These are phyloP conservation scores for Urophycis tenuis DNA, from an alignment of 2,797 vertebrate species.

Conservation along the genomic window DNA sequence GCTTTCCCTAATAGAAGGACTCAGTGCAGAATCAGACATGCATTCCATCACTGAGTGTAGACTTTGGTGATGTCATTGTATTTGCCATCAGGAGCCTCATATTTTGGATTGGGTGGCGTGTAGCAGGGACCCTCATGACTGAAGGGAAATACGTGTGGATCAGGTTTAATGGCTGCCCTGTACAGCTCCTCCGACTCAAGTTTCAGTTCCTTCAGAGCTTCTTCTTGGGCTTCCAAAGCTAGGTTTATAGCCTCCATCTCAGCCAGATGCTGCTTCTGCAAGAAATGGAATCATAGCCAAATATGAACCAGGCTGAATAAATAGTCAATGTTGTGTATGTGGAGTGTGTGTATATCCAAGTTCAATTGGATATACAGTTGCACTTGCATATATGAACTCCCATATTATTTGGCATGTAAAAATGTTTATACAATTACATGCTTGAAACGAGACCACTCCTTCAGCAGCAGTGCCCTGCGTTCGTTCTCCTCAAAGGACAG, in stretches of 20 bases:
- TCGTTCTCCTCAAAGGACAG: slow-evolving; percentile 79
- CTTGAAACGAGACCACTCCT: slow-evolving; percentile 83
- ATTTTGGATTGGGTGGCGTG: slow-evolving; percentile 72
- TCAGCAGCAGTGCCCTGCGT: slow-evolving; percentile 78
- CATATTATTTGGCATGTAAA: no score
- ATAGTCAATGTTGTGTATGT: background rate
- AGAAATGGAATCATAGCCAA: slow-evolving; percentile 17
- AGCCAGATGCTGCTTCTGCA: slow-evolving; percentile 69
- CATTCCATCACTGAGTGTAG: slow-evolving; percentile 75
- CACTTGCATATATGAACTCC: no score
- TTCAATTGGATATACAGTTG: no score
- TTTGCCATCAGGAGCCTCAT: slow-evolving; percentile 86
- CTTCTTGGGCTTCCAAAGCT: slow-evolving; percentile 77
- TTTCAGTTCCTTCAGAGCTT: slow-evolving; percentile 81
- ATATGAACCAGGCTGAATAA: background rate
- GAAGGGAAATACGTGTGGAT: slow-evolving; percentile 76
- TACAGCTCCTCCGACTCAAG: slow-evolving; percentile 81
- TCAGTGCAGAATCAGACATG: slow-evolving; percentile 10
- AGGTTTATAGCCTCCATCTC: slow-evolving; percentile 68
- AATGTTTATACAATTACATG: slow-evolving; percentile 43
- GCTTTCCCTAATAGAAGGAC: background rate
- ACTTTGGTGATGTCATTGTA: slow-evolving; percentile 81
- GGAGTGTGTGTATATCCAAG: no score
- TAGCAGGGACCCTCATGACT: slow-evolving; percentile 75
- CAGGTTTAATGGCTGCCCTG: slow-evolving; percentile 75